phyloP scores from a whole-genome alignment of 2,888 invertebrate genomes.

The Tenthredo amoena region DNA sequence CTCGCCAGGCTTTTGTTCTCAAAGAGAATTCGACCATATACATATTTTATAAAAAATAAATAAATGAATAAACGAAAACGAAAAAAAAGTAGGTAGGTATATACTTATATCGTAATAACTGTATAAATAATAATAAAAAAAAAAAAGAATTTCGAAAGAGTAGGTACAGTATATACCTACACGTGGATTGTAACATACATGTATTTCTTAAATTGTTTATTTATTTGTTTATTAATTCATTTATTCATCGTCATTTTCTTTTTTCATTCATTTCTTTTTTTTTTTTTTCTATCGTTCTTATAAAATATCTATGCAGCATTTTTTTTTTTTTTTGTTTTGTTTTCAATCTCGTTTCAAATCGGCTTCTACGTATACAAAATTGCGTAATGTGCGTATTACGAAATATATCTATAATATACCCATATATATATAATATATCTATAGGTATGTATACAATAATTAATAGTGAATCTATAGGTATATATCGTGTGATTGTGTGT shows the following conservation, averaged over 20 bases:
- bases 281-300: constrained; percentile 35
- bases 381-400: constrained; percentile 42
- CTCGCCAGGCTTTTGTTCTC: too few species aligned
- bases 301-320: constrained; percentile 54
- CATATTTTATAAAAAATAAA: neutral
- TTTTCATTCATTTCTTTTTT: neutral
- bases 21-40: too few species aligned
- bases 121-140: neutral
- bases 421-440: constrained; percentile 33
- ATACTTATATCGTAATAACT: neutral
- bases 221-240: constrained; percentile 23
- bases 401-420: constrained; percentile 35
- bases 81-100: too few species aligned
- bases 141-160: neutral
- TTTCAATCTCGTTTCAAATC: constrained; percentile 5
- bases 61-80: neutral
- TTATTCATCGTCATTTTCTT: neutral
- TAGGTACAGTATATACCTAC: too few species aligned
- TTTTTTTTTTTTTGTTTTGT: neutral
- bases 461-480: constrained; percentile 33
- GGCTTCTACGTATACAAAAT: constrained; percentile 55
- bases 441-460: constrained; percentile 12
- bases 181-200: too few species aligned
- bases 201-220: neutral
- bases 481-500: constrained; percentile 45